These are phyloP conservation scores for Falco concolor DNA, from an alignment of 2,797 vertebrate genomes.

Conservation along the genomic window DNA sequence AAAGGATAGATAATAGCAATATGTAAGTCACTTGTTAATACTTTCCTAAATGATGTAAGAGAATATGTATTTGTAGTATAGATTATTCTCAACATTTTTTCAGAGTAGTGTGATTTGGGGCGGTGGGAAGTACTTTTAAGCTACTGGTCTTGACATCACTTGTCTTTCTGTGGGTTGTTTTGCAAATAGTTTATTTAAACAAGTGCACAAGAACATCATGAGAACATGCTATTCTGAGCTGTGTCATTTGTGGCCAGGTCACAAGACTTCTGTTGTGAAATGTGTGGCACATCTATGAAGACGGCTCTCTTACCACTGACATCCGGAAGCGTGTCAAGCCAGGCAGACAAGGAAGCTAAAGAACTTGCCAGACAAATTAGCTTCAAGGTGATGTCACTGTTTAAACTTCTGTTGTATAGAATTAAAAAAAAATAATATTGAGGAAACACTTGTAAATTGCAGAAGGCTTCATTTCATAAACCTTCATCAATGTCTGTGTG, in stretches of 20 bases:
- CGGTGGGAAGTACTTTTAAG: not conserved
- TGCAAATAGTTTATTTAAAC: not conserved
- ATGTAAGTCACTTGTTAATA: not conserved
- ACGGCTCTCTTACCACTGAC: conserved; percentile 83
- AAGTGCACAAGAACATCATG: not conserved
- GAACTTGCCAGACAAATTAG: conserved; percentile 93
- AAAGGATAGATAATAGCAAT: not conserved
- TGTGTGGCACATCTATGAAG: conserved; percentile 85
- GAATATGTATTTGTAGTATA: not conserved
- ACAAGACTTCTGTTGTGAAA: conserved; percentile 92
- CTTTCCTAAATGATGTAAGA: not conserved
- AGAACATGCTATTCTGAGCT: conserved; percentile 15
- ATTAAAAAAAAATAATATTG: not conserved
- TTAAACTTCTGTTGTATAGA: not conserved
- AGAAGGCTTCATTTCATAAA: not conserved
- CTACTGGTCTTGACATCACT: not conserved
- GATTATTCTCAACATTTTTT: not conserved
- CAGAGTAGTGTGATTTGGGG: not conserved
- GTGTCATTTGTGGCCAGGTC: conserved; percentile 77
- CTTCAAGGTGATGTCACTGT: conserved; percentile 85
- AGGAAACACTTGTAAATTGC: not conserved
- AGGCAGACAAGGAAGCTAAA: conserved; percentile 85
- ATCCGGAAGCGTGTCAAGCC: conserved; percentile 81
- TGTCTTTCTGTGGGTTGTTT: not conserved
- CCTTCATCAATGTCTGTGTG: accelerated